Conservation (phyloP, 2,797 vertebrate species). For the Sphenopsis melanotis region DNA sequence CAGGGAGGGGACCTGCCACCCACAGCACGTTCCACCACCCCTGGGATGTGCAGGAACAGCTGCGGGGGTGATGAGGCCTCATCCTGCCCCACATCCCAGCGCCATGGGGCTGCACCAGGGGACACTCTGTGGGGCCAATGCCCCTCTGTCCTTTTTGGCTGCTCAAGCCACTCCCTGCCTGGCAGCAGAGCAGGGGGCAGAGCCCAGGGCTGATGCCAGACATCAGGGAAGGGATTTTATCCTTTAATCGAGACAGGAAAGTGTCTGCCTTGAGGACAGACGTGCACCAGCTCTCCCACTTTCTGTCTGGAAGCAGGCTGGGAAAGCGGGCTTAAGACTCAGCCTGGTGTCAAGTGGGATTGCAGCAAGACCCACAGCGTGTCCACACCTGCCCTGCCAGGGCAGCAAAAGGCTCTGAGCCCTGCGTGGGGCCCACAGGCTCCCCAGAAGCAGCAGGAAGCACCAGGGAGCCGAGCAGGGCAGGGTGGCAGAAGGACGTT, state of each 20-base stretch:
- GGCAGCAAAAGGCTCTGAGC: not conserved
- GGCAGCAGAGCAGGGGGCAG: not conserved
- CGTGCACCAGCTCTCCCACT: not conserved
- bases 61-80: not conserved
- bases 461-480: accelerated
- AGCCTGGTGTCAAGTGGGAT: not conserved
- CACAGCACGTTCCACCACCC: not conserved
- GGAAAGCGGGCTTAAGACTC: not conserved
- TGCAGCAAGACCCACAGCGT: not conserved
- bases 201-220: not conserved
- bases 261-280: not conserved
- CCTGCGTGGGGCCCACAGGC: not conserved
- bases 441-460: not conserved
- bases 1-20: not conserved
- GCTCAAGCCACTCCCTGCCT: not conserved
- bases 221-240: not conserved
- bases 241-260: not conserved
- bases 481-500: accelerated
- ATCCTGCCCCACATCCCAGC: not conserved
- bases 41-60: accelerated
- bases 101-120: not conserved
- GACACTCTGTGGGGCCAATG: accelerated
- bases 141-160: not conserved
- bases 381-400: not conserved
- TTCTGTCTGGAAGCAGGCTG: not conserved